phyloP scores from a whole-genome alignment of 2,888 invertebrate genomes.

The Glomeris marginata region DNA sequence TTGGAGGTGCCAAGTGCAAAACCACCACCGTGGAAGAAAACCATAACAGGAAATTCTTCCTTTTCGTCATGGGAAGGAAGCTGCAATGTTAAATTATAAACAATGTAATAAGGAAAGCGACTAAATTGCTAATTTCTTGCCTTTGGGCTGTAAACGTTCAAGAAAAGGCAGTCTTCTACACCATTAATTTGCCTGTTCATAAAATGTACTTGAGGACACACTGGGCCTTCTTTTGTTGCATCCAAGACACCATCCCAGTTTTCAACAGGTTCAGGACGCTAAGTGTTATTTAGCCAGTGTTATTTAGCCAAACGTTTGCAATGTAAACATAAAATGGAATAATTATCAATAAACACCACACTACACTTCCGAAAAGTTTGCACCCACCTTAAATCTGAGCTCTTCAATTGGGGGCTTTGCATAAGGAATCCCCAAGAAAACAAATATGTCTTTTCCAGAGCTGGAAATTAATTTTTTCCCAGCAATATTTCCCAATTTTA shows the following conservation, averaged over 20 bases:
- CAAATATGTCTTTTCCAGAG: background rate
- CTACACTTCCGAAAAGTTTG: background rate
- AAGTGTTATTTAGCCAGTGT: no score
- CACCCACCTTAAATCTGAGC: background rate
- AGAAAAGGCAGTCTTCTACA: constrained; percentile 1
- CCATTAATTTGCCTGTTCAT: background rate
- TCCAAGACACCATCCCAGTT: constrained; percentile 4
- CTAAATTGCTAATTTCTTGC: background rate
- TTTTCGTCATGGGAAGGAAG: no score
- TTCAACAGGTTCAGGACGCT: constrained; percentile 6
- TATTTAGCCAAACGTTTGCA: no score
- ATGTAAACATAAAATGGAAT: no score
- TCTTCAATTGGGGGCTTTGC: background rate
- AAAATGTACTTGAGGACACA: background rate
- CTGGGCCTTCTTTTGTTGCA: constrained; percentile 2
- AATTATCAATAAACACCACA: no score
- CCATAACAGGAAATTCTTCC: no score
- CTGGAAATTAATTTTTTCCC: background rate
- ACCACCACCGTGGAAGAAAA: no score
- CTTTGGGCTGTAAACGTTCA: constrained; percentile 1
- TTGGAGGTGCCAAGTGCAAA: no score
- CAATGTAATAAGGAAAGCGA: no score
- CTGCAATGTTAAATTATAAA: no score
- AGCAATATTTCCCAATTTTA: background rate
- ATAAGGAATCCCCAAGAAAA: background rate